These are phyloP conservation scores for Pteromalus puparum DNA, from an alignment of 1,140 invertebrate species.

Conservation along the genomic window DNA sequence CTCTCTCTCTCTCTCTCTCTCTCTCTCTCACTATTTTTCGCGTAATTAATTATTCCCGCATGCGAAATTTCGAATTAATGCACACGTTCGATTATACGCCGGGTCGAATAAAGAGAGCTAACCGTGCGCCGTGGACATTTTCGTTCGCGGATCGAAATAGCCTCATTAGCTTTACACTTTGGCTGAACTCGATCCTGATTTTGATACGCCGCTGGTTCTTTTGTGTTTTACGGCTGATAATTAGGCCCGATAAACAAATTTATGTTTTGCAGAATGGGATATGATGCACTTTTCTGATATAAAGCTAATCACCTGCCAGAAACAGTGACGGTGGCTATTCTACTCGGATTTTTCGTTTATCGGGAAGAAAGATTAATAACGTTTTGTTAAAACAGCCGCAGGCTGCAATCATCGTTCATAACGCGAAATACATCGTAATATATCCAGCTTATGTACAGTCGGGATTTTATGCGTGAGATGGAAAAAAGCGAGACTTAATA, in stretches of 20 bases:
- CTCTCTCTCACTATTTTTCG: neutral
- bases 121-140: neutral
- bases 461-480: neutral
- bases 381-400: neutral
- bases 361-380: no score
- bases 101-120: conserved; percentile 20
- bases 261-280: conserved; percentile 18
- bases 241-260: conserved; percentile 33
- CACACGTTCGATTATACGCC: neutral
- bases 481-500: neutral
- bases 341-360: neutral
- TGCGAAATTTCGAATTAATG: conserved; percentile 40
- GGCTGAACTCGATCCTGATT: conserved; percentile 11
- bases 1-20: no score
- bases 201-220: conserved; percentile 22
- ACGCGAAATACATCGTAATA: no score
- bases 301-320: conserved; percentile 9
- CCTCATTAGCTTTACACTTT: conserved; percentile 23
- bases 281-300: neutral
- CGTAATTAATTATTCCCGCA: conserved; percentile 42
- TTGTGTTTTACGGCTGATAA: conserved; percentile 24
- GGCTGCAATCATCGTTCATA: no score
- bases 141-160: neutral
- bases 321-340: neutral
- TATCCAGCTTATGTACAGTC: neutral